A percentile compares a stretch with the other conserved stretches of the same genome.
Conservation (phyloP, 2,113 vertebrate genomes). For the Sporophila hypoxantha region DNA sequence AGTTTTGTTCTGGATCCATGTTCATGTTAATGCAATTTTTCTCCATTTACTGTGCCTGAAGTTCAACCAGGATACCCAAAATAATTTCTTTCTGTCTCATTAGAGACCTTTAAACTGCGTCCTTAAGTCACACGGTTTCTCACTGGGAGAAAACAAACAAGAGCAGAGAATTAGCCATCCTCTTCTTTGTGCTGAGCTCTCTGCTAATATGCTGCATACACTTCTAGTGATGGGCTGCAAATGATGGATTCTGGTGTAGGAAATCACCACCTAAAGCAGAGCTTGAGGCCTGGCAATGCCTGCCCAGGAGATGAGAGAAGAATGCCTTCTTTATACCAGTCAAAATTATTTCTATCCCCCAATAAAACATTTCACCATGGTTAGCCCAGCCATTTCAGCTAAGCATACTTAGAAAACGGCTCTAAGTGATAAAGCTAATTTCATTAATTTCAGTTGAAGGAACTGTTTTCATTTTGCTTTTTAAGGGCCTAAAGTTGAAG, state of each 20-base stretch:
- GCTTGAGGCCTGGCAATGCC: neutral
- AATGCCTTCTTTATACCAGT: neutral
- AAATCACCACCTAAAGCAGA: neutral
- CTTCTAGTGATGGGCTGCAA: neutral
- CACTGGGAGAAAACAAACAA: neutral
- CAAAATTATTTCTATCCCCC: neutral
- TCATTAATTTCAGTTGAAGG: neutral
- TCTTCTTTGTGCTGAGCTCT: neutral
- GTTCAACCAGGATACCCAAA: neutral
- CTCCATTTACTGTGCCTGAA: neutral
- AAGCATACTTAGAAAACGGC: neutral
- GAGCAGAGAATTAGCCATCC: neutral
- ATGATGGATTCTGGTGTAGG: neutral
- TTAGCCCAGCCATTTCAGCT: neutral
- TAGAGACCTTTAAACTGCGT: neutral
- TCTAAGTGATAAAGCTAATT: neutral
- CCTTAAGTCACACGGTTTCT: neutral
- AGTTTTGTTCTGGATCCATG: neutral
- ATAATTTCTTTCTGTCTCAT: neutral
- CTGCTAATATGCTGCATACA: neutral
- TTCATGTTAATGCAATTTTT: neutral
- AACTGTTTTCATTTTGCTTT: slow-evolving; percentile 22
- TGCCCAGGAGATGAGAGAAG: neutral
- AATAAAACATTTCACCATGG: neutral
- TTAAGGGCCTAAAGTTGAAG: slow-evolving; percentile 51